Base-by-base conservation (phyloP, 2,113 vertebrate genomes). In the Noturus placidus region DNA sequence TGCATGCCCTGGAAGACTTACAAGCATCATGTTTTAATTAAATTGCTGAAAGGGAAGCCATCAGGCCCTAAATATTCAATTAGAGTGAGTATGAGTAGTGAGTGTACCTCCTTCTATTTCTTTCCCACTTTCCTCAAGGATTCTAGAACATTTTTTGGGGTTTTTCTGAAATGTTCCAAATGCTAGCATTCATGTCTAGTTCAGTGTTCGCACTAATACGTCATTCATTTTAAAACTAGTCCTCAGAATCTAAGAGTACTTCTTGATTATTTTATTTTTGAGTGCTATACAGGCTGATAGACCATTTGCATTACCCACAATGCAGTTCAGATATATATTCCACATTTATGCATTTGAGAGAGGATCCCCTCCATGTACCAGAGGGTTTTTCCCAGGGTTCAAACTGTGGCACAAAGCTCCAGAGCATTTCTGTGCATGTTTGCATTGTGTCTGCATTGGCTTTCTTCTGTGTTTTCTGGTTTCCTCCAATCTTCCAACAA, bases 1-100 rank as follows among this genome's bases (percentile, higher is more conserved):
- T 86, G 56, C 86, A 88, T 82, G 89, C 88, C 76, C 63, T 76
- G 33, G 83, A 89, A 77, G 76, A 87, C 83, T 82, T 84, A 88
- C 86, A 87, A 90, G 87, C 86, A 70, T 56, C 76, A 57, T 88
- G 76, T 86, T 90, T 89, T 84, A 92, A 92, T 91, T 89, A 90
- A 46, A 89, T 83, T 86, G 30, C 35, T 79, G 85, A 86, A 87
- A 82, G 81, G 65, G 80, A 81, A 61, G 76, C 87, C 56, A 80
- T 70, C 9, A 57, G 81, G 52, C 27, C 67, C 54, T 85, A 88
- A 87, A 65, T 88, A 91, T 89, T 90, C 84, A 90, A 88, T 87
- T 83, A 80, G 27, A 70, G 86, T 79, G 82, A 78, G 88, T 89
- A 90, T 87, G 89, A 50, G 46, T 50, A 50, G 76, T 59, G 70